Conservation (phyloP, 2,113 vertebrate genomes). For the Anser cygnoides region DNA sequence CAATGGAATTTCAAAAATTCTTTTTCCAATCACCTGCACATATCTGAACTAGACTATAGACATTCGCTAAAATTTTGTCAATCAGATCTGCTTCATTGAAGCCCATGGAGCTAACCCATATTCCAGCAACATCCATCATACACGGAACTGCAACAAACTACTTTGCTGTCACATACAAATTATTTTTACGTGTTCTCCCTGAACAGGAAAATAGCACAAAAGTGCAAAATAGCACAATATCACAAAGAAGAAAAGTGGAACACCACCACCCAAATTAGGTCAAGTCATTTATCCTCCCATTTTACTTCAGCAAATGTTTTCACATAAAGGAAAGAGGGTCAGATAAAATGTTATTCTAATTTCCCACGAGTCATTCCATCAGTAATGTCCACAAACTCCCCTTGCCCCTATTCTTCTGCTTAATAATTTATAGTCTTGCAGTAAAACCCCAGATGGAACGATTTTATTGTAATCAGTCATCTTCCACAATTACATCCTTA, state of each 20-base stretch:
- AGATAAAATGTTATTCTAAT: neutral
- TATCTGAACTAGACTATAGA: neutral
- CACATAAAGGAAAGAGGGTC: neutral
- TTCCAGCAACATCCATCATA: neutral
- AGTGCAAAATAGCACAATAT: neutral
- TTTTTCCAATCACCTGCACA: neutral
- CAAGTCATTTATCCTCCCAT: neutral
- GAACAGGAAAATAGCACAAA: neutral
- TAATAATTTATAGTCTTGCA: conserved; percentile 41
- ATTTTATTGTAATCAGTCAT: conserved; percentile 28
- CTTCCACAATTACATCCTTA: neutral
- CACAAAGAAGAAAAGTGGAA: neutral
- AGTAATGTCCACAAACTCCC: neutral
- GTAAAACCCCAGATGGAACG: conserved; percentile 18
- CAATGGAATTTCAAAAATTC: neutral
- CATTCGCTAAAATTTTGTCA: neutral
- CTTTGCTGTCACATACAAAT: conserved; percentile 2
- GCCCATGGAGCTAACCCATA: neutral
- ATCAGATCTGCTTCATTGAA: neutral
- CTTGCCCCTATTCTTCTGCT: neutral
- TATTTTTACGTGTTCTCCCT: neutral
- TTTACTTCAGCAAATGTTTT: neutral
- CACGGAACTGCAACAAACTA: neutral
- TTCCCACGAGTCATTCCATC: neutral
- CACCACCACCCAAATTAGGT: neutral